These are phyloP conservation scores for Pyrocephalus nanus DNA, from an alignment of 2,797 vertebrate genomes.

Conservation along the genomic window DNA sequence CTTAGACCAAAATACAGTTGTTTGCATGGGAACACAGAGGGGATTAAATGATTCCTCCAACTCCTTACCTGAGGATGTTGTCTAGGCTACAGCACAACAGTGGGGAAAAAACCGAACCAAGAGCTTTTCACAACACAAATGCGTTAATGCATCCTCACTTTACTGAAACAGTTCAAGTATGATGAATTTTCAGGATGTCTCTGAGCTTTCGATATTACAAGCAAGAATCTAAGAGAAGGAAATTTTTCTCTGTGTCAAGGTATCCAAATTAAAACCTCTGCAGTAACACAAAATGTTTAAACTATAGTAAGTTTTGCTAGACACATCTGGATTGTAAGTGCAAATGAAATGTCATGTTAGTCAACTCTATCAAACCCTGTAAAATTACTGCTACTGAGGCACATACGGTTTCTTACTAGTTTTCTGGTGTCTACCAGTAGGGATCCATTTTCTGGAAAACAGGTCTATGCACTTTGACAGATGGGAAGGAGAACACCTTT, in stretches of 20 bases:
- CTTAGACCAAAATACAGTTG: neutral
- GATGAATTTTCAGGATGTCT: neutral
- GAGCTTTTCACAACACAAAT: neutral
- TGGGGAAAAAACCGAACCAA: neutral
- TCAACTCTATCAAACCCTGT: neutral
- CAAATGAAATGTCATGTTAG: neutral
- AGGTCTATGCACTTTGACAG: neutral
- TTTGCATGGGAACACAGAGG: neutral
- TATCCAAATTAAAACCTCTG: neutral
- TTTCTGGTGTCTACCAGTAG: neutral
- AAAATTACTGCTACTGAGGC: neutral
- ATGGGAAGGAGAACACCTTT: neutral
- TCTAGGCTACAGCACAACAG: neutral
- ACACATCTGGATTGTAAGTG: neutral
- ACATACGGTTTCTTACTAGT: neutral
- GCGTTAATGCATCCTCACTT: neutral
- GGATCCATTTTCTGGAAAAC: neutral
- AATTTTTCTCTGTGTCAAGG: neutral
- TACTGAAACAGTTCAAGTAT: neutral
- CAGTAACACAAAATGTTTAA: neutral
- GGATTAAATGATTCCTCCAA: neutral
- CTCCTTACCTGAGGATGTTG: neutral
- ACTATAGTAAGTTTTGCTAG: neutral
- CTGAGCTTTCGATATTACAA: neutral
- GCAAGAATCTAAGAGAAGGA: neutral